Percentiles rank a stretch among this genome's conserved stretches.
These are phyloP conservation scores for Megalonaias nervosa DNA, from an alignment of 1,140 invertebrate genomes.

Conservation along the genomic window DNA sequence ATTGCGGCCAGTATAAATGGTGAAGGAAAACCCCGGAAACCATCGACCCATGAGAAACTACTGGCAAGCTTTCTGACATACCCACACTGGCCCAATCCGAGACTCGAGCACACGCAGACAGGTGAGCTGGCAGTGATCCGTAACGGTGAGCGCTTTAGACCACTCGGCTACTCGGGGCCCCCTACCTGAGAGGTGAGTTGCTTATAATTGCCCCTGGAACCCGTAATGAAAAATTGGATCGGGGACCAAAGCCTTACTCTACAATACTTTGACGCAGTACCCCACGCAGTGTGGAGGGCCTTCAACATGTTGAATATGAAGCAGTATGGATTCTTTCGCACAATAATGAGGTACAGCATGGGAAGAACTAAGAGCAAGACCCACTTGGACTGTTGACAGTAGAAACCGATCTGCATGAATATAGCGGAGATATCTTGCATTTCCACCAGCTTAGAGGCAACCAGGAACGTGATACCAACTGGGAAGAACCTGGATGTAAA, in stretches of 20 bases:
- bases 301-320: conserved; percentile 62
- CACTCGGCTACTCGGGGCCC: no score
- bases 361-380: conserved; percentile 65
- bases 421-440: conserved; percentile 78
- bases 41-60: no score
- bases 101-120: no score
- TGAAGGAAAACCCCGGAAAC: no score
- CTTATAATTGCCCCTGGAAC: no score
- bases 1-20: no score
- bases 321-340: conserved; percentile 64
- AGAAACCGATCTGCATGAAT: conserved; percentile 60
- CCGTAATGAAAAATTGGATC: not conserved
- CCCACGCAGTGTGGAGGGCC: conserved; percentile 68
- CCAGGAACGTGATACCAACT: conserved; percentile 91
- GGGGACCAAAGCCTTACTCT: not conserved
- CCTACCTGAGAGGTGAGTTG: no score
- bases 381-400: conserved; percentile 65
- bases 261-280: conserved; percentile 67
- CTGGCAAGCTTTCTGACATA: no score
- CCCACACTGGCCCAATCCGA: no score
- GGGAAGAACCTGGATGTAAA: conserved; percentile 82
- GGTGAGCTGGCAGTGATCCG: no score
- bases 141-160: no score
- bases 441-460: conserved; percentile 89
- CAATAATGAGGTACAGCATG: conserved; percentile 61